These are phyloP conservation scores for Andrena bucephala DNA, from an alignment of 2,888 invertebrate genomes.

Conservation along the genomic window DNA sequence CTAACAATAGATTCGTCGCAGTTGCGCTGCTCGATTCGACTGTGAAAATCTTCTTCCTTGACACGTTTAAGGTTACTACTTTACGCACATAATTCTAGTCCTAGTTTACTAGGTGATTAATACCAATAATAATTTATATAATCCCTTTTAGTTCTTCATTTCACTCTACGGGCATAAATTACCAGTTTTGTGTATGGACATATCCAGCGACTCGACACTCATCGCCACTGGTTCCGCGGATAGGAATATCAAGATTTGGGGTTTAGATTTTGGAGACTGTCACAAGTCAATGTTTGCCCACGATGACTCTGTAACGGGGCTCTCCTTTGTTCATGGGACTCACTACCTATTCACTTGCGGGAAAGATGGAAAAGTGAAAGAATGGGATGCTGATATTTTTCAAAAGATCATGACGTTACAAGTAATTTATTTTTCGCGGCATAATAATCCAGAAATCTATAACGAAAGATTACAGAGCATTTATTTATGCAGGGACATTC, in stretches of 20 bases:
- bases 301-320: conserved; percentile 95
- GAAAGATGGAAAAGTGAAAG: conserved; percentile 97
- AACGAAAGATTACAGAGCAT: neutral
- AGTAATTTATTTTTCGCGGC: conserved; percentile 84
- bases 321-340: conserved; percentile 95
- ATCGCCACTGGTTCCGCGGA: conserved; percentile 98
- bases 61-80: conserved; percentile 93
- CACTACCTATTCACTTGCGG: conserved; percentile 97
- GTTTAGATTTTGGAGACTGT: conserved; percentile 99
- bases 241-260: conserved; percentile 98
- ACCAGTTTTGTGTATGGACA: conserved; percentile 97
- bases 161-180: conserved; percentile 98
- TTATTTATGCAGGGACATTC: conserved; percentile 88
- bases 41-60: conserved; percentile 97
- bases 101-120: no score
- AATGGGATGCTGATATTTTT: conserved; percentile 98
- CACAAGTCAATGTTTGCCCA: conserved; percentile 98
- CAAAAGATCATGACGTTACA: conserved; percentile 95
- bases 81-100: conserved; percentile 11
- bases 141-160: conserved; percentile 91
- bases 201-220: conserved; percentile 94
- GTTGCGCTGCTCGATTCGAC: conserved; percentile 96
- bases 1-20: conserved; percentile 94
- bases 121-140: neutral
- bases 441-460: neutral